Conservation (phyloP, 2,888 invertebrate genomes). For the Germaria angustata region DNA sequence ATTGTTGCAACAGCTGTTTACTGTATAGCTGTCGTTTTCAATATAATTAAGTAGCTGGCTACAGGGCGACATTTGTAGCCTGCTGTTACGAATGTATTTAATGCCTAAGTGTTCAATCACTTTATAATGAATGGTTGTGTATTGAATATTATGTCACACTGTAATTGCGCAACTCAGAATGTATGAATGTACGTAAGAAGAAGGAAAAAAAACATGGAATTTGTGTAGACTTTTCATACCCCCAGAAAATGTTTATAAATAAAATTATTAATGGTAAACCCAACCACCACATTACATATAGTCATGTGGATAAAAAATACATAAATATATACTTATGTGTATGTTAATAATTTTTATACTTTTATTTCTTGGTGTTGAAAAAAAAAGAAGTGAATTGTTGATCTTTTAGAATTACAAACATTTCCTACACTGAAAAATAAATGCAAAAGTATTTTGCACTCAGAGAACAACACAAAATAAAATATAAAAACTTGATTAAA, state of each 20-base stretch:
- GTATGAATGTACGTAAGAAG: neutral
- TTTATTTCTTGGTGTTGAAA: slow-evolving; percentile 4
- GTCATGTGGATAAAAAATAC: neutral
- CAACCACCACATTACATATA: slow-evolving; percentile 13
- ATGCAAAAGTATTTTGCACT: neutral
- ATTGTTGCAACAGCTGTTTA: no score
- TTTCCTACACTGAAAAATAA: slow-evolving; percentile 22
- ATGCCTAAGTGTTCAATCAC: no score
- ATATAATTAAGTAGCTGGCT: no score
- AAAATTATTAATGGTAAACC: slow-evolving; percentile 37
- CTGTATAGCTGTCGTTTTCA: no score
- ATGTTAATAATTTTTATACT: neutral
- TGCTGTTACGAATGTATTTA: no score
- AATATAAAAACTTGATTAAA: no score
- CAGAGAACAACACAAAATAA: neutral
- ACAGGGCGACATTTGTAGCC: no score
- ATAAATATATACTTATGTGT: neutral
- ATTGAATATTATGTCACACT: neutral
- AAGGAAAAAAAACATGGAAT: neutral
- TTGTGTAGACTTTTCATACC: neutral
- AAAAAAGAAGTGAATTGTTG: slow-evolving; percentile 45
- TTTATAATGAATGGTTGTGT: no score
- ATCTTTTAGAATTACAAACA: slow-evolving; percentile 19
- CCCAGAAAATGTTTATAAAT: slow-evolving; percentile 13
- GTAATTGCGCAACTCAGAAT: neutral